Conservation (phyloP, 2,888 invertebrate species). For the Phrixothrix hirtus region DNA sequence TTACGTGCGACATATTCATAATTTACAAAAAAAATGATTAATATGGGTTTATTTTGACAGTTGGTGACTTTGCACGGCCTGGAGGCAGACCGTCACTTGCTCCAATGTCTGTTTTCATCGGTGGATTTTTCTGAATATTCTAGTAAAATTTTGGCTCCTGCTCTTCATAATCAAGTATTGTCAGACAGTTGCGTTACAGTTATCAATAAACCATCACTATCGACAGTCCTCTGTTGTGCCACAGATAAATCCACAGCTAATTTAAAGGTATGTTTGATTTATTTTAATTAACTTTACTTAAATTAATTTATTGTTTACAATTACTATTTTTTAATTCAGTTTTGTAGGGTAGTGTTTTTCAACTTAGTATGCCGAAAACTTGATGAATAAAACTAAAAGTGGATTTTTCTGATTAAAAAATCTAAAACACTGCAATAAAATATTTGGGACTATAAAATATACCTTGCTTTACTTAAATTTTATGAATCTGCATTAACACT, state of each 20-base stretch:
- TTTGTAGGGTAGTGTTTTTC: no score
- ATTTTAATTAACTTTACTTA: no score
- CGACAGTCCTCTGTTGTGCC: slow-evolving; percentile 86
- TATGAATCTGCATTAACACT: no score
- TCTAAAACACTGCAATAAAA: no score
- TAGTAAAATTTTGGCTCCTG: slow-evolving; percentile 62
- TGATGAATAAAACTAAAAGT: no score
- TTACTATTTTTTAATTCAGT: no score
- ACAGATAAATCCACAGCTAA: slow-evolving; percentile 79
- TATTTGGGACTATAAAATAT: no score
- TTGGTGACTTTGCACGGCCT: slow-evolving; percentile 89
- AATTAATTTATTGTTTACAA: no score
- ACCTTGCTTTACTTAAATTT: no score
- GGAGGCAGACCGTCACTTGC: slow-evolving; percentile 95
- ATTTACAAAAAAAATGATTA: slow-evolving; percentile 19
- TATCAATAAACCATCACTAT: slow-evolving; percentile 83
- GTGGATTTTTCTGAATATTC: slow-evolving; percentile 77
- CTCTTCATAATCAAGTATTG: slow-evolving; percentile 73
- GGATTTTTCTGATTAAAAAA: no score
- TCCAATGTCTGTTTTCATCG: slow-evolving; percentile 90
- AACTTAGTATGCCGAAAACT: no score
- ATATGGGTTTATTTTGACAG: slow-evolving; percentile 60
- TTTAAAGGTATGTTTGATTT: slow-evolving; percentile 65
- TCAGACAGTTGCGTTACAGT: slow-evolving; percentile 77
- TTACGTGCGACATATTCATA: slow-evolving; percentile 26